Base-by-base conservation (phyloP, 2,113 vertebrate genomes). In the Plestiodon gilberti region DNA sequence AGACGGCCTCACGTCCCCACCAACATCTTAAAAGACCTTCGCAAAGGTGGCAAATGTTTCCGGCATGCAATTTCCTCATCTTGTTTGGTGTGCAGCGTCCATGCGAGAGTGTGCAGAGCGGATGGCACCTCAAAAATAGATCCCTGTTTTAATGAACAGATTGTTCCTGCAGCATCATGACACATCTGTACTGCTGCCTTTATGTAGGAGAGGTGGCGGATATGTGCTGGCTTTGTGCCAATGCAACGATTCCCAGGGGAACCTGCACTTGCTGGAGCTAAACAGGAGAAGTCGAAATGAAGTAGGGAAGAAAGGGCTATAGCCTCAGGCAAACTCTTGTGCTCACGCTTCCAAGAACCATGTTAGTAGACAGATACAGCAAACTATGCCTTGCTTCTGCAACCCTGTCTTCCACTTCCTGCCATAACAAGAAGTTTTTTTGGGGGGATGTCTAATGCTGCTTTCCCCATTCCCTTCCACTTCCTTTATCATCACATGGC, bases 91-190 rank as follows among this genome's bases (percentile, higher is more conserved):
- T 59, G 25, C 74, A 55, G 43, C 15, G 17, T 86, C 85, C 75
- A 79, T 2, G 18, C 6, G 48, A 67, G 57, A 52, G 35, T 61
- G 59, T 25, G 22, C 61, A 67, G 57, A 65, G 71, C 70, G 8
- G 64, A 30, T 65, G 67, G 67, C 87, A 73, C 81, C 83, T 80
- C 81, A 65, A 79, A 84, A 86, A 86, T 64, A 73, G 77, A 83
- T 64, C 76, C 67, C 67, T 38, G 25, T 74, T 65, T 73, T 79
- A 74, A 65, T 71, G 77, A 80, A 80, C 43, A 73, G 25, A 48
- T 65, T 84, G 81, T 79, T 84, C 87, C 30, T 25, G 82, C 25
- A 30, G 55, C 55, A 13, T 9, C 35, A 55, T 73, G 62, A 78
- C 85, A 86, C 85, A 71, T 74, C 78, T 79, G 55, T 2, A 55